Conservation (phyloP, 2,797 vertebrate species). For the Florisuga fusca region DNA sequence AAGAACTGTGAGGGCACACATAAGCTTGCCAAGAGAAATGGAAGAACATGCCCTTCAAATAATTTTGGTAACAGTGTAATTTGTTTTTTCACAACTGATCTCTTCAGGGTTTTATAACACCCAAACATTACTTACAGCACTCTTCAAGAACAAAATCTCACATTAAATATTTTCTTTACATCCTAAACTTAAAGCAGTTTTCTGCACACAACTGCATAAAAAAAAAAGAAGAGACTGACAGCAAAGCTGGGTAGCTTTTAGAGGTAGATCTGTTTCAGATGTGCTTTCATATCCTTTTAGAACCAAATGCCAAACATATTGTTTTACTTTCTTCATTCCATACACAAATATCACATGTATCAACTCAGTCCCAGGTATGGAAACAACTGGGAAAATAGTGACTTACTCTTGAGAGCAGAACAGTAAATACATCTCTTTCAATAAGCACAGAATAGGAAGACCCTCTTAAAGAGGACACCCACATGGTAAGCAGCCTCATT, state of each 20-base stretch:
- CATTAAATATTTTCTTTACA: not conserved
- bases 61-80: not conserved
- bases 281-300: not conserved
- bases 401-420: not conserved
- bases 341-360: not conserved
- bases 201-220: not conserved
- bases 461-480: not conserved
- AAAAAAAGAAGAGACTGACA: not conserved
- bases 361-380: not conserved
- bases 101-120: not conserved
- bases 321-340: not conserved
- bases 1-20: slow-evolving; percentile 10
- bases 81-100: not conserved
- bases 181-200: not conserved
- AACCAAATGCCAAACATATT: not conserved
- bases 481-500: not conserved
- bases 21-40: not conserved
- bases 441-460: not conserved
- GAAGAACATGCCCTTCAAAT: not conserved
- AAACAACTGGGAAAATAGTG: not conserved
- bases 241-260: not conserved
- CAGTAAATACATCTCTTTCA: not conserved
- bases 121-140: not conserved
- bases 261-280: not conserved
- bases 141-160: not conserved